These are phyloP conservation scores for Trichacis sp. DNA, from an alignment of 2,888 invertebrate species.

Conservation along the genomic window DNA sequence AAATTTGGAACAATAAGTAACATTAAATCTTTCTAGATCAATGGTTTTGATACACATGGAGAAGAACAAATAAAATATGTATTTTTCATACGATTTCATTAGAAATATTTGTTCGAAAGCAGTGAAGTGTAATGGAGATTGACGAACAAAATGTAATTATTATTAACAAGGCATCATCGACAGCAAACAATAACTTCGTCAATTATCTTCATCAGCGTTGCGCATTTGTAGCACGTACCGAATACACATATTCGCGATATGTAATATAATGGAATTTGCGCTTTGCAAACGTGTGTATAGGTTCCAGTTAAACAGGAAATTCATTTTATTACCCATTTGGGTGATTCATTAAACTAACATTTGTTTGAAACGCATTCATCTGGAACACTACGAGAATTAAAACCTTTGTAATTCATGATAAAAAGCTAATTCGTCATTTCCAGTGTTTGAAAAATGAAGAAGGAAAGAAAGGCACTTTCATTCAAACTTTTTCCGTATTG, in stretches of 20 bases:
- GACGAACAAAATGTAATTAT: conserved; percentile 8
- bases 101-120: no score
- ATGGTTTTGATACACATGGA: no score
- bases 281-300: conserved; percentile 1
- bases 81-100: no score
- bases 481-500: no score
- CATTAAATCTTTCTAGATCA: no score
- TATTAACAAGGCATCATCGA: conserved; percentile 11
- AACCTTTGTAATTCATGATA: no score
- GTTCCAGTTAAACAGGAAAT: conserved; percentile 1
- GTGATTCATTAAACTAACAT: background rate
- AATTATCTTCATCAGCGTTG: background rate
- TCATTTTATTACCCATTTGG: background rate
- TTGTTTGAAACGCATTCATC: background rate
- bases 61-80: no score
- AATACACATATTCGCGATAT: conserved; percentile 5
- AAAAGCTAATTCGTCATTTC: no score
- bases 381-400: background rate
- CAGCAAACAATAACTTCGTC: conserved; percentile 8
- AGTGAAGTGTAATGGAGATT: background rate
- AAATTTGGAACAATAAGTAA: no score
- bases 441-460: no score
- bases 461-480: no score
- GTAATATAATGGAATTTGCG: background rate
- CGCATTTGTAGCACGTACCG: background rate